Conservation (phyloP, 2,888 invertebrate species). For the Rhamphomyia laevipes region DNA sequence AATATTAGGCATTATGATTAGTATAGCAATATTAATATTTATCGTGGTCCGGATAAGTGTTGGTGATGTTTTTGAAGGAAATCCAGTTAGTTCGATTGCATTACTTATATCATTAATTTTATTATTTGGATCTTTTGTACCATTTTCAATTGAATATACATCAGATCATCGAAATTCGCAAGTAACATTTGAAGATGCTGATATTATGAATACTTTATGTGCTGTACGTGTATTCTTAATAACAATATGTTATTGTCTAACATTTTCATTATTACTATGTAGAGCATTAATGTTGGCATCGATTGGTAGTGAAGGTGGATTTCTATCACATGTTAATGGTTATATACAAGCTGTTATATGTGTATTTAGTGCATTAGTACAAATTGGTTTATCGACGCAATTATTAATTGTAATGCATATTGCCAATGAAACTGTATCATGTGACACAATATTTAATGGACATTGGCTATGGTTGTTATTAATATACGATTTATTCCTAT, state of each 20-base stretch:
- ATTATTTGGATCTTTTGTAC: constrained; percentile 41
- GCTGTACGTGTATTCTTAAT: constrained; percentile 45
- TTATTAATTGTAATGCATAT: constrained; percentile 37
- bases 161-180: constrained; percentile 34
- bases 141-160: constrained; percentile 41
- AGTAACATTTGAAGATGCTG: constrained; percentile 33
- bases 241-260: constrained; percentile 47
- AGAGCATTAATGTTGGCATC: constrained; percentile 53
- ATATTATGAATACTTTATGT: constrained; percentile 39
- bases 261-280: constrained; percentile 52
- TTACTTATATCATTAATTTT: constrained; percentile 39
- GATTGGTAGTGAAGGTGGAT: constrained; percentile 51
- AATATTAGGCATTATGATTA: constrained; percentile 49
- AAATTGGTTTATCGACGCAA: constrained; percentile 43
- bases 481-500: constrained; percentile 50
- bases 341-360: constrained; percentile 53
- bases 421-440: constrained; percentile 39
- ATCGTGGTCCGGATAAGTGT: constrained; percentile 51
- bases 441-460: constrained; percentile 40
- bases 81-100: constrained; percentile 44
- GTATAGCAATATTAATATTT: constrained; percentile 52
- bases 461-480: constrained; percentile 41
- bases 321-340: constrained; percentile 58
- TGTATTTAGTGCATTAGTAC: constrained; percentile 51
- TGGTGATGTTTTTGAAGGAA: constrained; percentile 54